Evolutionary conservation across 2,888 invertebrate genomes (phyloP).

Genomic region (Apantesis nais): DNA sequence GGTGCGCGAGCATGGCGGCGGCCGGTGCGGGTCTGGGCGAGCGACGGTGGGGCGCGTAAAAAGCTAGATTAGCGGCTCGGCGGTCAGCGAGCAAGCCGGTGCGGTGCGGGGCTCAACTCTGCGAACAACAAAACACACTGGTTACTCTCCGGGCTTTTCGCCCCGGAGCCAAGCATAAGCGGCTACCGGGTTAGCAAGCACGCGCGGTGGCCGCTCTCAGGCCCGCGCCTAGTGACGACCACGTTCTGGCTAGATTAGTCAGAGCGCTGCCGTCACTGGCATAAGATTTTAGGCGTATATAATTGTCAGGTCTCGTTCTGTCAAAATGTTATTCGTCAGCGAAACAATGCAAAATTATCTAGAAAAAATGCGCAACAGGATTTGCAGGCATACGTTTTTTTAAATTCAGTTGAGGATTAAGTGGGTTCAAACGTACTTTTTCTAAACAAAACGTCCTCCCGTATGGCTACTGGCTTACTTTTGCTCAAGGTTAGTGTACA

Average conservation of each 20-base stretch:
- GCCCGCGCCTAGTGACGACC: slow-evolving; percentile 57
- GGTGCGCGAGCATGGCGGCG: slow-evolving; percentile 83
- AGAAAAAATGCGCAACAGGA: slow-evolving; percentile 60
- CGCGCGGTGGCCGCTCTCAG: slow-evolving; percentile 69
- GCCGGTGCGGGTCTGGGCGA: slow-evolving; percentile 78
- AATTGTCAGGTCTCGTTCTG: slow-evolving; percentile 52
- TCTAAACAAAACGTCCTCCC: slow-evolving; percentile 53
- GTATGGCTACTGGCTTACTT: slow-evolving; percentile 63
- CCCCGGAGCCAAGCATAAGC: slow-evolving; percentile 84
- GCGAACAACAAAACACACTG: slow-evolving; percentile 86
- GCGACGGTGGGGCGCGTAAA: slow-evolving; percentile 83
- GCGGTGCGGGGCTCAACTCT: slow-evolving; percentile 85
- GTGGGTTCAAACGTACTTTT: slow-evolving; percentile 56
- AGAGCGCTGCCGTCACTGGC: slow-evolving; percentile 43
- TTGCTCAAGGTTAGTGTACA: slow-evolving; percentile 30
- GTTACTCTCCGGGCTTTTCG: slow-evolving; percentile 81
- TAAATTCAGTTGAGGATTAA: slow-evolving; percentile 55
- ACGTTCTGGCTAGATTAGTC: slow-evolving; percentile 20
- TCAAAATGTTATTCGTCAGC: slow-evolving; percentile 67
- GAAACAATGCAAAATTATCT: slow-evolving; percentile 56
- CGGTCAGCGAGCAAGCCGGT: slow-evolving; percentile 85
- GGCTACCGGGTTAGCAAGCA: slow-evolving; percentile 85
- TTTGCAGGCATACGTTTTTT: slow-evolving; percentile 56
- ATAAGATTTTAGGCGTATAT: slow-evolving; percentile 61
- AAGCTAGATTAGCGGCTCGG: slow-evolving; percentile 86